Conservation (phyloP, 2,888 invertebrate genomes). For the Anagyrus pseudococci region DNA sequence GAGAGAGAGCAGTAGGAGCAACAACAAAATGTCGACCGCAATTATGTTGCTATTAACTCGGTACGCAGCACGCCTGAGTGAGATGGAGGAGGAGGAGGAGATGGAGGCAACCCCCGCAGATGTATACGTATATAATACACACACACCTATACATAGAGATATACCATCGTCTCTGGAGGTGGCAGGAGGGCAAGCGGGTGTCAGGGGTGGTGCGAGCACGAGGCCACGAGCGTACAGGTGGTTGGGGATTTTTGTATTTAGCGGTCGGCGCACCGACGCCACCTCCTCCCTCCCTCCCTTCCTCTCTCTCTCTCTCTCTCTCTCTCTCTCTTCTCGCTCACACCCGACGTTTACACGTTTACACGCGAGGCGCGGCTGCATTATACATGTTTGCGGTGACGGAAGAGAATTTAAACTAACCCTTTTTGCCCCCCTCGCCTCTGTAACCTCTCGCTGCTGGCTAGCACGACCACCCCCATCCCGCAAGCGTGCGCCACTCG, state of each 20-base stretch:
- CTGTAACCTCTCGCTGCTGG: constrained; percentile 3
- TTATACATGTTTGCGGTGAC: constrained; percentile 61
- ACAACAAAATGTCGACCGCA: constrained; percentile 60
- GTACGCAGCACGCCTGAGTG: constrained; percentile 44
- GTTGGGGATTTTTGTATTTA: constrained; percentile 62
- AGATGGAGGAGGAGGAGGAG: constrained; percentile 7
- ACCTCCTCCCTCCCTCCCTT: too few species aligned
- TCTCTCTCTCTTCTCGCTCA: too few species aligned
- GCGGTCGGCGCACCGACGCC: constrained; percentile 58
- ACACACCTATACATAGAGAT: too few species aligned
- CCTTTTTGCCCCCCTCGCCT: constrained; percentile 38
- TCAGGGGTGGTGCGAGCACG: constrained; percentile 5
- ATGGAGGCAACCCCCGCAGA: constrained; percentile 7
- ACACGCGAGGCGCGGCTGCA: constrained; percentile 57
- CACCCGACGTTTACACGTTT: constrained; percentile 53
- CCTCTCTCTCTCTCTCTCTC: too few species aligned
- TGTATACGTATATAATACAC: too few species aligned
- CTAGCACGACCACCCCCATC: too few species aligned
- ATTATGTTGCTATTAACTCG: constrained; percentile 62
- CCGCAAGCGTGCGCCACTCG: too few species aligned
- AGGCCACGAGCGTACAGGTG: constrained; percentile 54
- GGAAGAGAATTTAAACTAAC: constrained; percentile 60
- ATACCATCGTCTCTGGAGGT: too few species aligned
- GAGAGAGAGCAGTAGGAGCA: constrained; percentile 34
- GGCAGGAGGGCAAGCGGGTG: too few species aligned